Conservation (phyloP, 2,797 vertebrate species). For the Anableps anableps region DNA sequence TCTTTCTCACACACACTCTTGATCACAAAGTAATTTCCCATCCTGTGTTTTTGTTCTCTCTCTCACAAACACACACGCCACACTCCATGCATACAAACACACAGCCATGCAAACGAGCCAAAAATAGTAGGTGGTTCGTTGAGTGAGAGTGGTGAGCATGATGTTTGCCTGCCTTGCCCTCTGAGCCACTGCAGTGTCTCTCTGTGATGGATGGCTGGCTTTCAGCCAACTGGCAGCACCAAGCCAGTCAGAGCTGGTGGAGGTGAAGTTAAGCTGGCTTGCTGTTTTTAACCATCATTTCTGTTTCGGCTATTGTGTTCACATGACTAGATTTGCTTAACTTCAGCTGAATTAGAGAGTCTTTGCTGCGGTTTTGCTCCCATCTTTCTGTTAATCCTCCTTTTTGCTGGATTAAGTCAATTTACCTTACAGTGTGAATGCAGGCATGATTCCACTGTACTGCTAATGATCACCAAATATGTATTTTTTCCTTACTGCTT, state of each 20-base stretch:
- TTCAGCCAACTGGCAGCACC: conserved; percentile 27
- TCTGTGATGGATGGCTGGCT: conserved; percentile 30
- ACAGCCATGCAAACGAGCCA: not conserved
- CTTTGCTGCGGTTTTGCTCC: too few relatives aligned
- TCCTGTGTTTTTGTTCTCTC: conserved; percentile 19
- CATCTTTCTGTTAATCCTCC: not conserved
- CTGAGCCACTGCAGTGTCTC: conserved; percentile 18
- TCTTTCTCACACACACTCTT: conserved; percentile 2
- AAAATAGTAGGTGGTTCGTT: not conserved
- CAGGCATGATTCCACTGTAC: not conserved
- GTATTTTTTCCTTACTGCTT: not conserved
- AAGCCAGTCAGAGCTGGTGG: not conserved
- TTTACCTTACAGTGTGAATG: not conserved
- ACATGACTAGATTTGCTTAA: too few relatives aligned
- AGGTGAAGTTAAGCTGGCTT: not conserved
- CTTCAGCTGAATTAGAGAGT: not conserved
- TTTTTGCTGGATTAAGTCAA: not conserved
- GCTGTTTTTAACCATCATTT: not conserved
- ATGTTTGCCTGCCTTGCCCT: conserved; percentile 26
- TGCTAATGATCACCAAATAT: not conserved
- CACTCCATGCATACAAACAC: not conserved
- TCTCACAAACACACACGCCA: not conserved
- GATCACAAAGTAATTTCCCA: conserved; percentile 35
- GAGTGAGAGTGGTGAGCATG: conserved; percentile 1
- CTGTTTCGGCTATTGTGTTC: too few relatives aligned